Base-by-base conservation (phyloP, 1,140 invertebrate species). In the Lordiphosa stackelbergi region DNA sequence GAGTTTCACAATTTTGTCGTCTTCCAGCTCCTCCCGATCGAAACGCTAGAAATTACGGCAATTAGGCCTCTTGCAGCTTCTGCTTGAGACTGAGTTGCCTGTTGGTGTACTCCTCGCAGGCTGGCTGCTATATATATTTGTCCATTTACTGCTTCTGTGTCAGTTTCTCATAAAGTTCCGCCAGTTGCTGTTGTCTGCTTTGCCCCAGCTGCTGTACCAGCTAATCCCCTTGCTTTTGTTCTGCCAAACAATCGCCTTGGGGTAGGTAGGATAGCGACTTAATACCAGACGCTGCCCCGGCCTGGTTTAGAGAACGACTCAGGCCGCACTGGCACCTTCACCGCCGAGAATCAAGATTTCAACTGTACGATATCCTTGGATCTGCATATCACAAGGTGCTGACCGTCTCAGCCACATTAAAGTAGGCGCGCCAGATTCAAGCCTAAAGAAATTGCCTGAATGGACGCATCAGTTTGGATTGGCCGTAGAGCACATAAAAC, bases 381-480 rank as follows among this genome's bases (percentile, higher is more conserved):
- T 97, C 95, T 0, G 96, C 96, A 89, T 98, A 98, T 12, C 96
- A 91, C 8, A 98, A 87, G 1, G 96, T 97, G 55, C 95, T 97
- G 0, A 97, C 77, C 0, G 95, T 96, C 88, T 98, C 96, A 51
- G 97, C 94, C 54, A 95, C 88, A 88, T 97, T 97, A 49, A 94
- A 94, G 86, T 96, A 5, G 96, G 97, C n/a, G n/a, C n/a, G n/a
- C n/a, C n/a, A n/a, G n/a, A n/a, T n/a, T n/a, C n/a, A n/a, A n/a
- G n/a, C n/a, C n/a, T n/a, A n/a, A n/a, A n/a, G n/a, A n/a, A n/a
- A n/a, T n/a, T n/a, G n/a, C n/a, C n/a, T n/a, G n/a, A n/a, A n/a
- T n/a, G n/a, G n/a, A n/a, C n/a, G n/a, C n/a, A n/a, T 98, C 2
- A 98, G 91, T 88, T 97, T 97, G 42, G 95, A 96, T 72, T 98